A percentile compares a stretch with the other conserved stretches of the same genome.
These are phyloP conservation scores for Ptiloglossa arizonensis DNA, from an alignment of 1,140 invertebrate genomes.

Conservation along the genomic window DNA sequence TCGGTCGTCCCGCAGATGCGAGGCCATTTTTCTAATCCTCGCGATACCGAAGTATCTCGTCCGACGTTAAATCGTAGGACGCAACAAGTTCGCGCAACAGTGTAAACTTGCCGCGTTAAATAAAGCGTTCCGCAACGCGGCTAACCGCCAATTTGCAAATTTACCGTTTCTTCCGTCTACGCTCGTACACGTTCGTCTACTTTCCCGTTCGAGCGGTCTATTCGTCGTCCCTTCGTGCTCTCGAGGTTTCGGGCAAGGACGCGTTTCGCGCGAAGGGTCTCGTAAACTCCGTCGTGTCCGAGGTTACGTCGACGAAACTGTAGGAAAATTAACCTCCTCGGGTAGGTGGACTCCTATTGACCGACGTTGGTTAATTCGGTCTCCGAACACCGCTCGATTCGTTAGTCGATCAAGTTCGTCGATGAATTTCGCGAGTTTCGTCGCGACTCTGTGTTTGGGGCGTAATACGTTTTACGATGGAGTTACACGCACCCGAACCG, in stretches of 20 bases:
- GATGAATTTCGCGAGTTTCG: not conserved
- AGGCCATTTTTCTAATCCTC: not conserved
- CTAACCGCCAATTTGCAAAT: not conserved
- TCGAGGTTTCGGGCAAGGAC: not conserved
- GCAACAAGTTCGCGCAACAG: not conserved
- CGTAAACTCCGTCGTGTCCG: not conserved
- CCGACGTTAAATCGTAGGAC: not conserved
- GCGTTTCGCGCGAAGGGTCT: too few species aligned
- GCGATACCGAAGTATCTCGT: not conserved
- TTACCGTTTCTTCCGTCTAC: not conserved
- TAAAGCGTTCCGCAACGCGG: not conserved
- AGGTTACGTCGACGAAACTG: not conserved
- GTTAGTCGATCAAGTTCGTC: not conserved
- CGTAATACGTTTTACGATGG: slow-evolving; percentile 20
- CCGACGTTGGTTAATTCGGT: not conserved
- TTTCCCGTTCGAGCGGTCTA: not conserved
- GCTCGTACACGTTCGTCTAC: not conserved
- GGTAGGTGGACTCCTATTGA: not conserved
- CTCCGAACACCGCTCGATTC: not conserved
- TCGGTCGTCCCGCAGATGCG: not conserved
- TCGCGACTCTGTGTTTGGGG: not conserved
- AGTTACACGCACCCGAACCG: not conserved
- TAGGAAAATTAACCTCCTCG: not conserved
- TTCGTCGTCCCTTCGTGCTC: too few species aligned
- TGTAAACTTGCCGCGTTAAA: not conserved